Conservation (phyloP, 1,140 invertebrate species). For the Pemphigus obesinymphae region DNA sequence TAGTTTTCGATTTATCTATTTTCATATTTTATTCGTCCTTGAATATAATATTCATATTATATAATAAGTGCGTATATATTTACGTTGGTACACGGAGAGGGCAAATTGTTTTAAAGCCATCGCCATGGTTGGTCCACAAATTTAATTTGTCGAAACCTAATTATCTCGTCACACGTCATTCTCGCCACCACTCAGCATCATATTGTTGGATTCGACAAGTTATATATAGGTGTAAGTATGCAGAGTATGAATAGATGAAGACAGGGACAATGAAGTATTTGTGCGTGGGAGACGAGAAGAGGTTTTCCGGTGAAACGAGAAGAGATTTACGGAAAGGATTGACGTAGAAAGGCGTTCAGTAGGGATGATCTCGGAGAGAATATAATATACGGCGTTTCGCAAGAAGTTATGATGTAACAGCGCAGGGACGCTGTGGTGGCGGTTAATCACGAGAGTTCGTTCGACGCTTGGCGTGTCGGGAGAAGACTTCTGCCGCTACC, state of each 20-base stretch:
- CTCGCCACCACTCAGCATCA: not conserved
- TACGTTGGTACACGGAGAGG: not conserved
- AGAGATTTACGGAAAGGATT: not conserved
- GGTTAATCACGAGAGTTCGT: conserved; percentile 5
- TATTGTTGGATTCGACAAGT: too few species aligned
- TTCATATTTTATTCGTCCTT: too few species aligned
- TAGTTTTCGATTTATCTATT: too few species aligned
- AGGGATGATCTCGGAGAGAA: not conserved
- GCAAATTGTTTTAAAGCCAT: not conserved
- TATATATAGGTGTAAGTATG: not conserved
- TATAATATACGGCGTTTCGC: not conserved
- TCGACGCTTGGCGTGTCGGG: not conserved
- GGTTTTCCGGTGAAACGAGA: not conserved
- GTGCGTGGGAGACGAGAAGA: too few species aligned
- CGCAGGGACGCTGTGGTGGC: not conserved
- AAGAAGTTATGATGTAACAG: not conserved
- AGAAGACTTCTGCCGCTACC: not conserved
- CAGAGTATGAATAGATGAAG: not conserved
- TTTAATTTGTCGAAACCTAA: conserved; percentile 10
- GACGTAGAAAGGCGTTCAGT: not conserved
- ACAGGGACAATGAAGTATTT: too few species aligned
- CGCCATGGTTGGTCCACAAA: not conserved
- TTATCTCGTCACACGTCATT: conserved; percentile 10
- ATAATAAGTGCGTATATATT: not conserved
- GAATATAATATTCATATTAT: too few species aligned